Evolutionary conservation across 2,113 vertebrate species (phyloP), one percentile per base, ranked within the genome.

Genomic region (Thymallus thymallus): DNA sequence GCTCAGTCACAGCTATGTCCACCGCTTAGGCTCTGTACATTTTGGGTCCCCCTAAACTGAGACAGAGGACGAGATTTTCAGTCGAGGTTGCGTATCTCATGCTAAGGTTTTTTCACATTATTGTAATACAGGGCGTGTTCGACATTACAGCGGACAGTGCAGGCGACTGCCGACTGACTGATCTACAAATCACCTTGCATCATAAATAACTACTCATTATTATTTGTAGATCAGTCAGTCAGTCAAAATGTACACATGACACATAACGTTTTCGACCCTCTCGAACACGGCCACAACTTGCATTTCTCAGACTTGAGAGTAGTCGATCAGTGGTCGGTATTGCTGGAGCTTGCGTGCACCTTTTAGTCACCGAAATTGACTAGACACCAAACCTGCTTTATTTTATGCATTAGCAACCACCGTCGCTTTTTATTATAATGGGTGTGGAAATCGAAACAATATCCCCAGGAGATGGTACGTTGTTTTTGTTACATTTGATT

Each of bases 381-480:
- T 51, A 51, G 48, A 51, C 48, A 14, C 16, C 14, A 51, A 75
- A 46, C 46, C 75, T 66, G 73, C 67, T 69, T 65, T 60, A 46
- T 60, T 72, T 84, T 23, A 85, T 85, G 81, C 58, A 72, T 76
- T 24, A 74, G 82, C 78, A 81, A 63, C 78, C 35, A 63, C 22
- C 41, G 24, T 65, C 16, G 14, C 74, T 20, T 35, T 35, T 79
- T 67, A 77, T 81, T 77, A 85, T 71, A 84, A 98, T 98, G 97
- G 96, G 96, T 76, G 96, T 98, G 88, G 96, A 97, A 83, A 93
- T 98, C 82, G 96, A 98, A 91, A 97, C 94, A 80, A 98, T 98
- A 92, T 96, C 96, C 77, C 95, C 96, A 4, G 96, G 96, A 91
- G 97, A 98, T 90, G 96, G 97, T 98, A 82, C 91, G 91, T 88